These are phyloP conservation scores for Drosophila quinaria DNA, from an alignment of 2,888 invertebrate species.

Conservation along the genomic window DNA sequence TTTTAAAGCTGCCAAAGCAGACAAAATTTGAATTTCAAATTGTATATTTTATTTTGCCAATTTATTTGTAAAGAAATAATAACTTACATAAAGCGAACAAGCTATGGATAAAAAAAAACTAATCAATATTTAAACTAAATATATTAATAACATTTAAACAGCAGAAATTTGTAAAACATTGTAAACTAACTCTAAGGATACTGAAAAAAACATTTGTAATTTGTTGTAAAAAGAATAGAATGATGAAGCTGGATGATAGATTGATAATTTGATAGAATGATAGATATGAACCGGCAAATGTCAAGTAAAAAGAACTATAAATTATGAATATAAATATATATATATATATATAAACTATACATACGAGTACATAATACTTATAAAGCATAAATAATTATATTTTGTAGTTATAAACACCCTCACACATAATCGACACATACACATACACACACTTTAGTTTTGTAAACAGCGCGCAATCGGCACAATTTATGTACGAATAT, in stretches of 20 bases:
- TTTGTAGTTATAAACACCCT: slow-evolving; percentile 67
- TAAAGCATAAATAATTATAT: slow-evolving; percentile 70
- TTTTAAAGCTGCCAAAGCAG: slow-evolving; percentile 45
- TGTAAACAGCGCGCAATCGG: slow-evolving; percentile 77
- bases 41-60: slow-evolving; percentile 68
- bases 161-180: slow-evolving; percentile 73
- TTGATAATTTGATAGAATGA: slow-evolving; percentile 28
- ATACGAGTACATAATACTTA: slow-evolving; percentile 72
- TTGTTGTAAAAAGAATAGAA: slow-evolving; percentile 74
- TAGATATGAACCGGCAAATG: slow-evolving; percentile 38
- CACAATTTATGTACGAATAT: slow-evolving; percentile 68
- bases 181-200: slow-evolving; percentile 65
- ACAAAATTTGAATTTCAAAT: slow-evolving; percentile 31
- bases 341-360: slow-evolving; percentile 35
- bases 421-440: slow-evolving; percentile 34
- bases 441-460: slow-evolving; percentile 63
- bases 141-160: slow-evolving; percentile 42
- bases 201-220: slow-evolving; percentile 72
- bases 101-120: slow-evolving; percentile 16
- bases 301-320: slow-evolving; percentile 61
- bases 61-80: slow-evolving; percentile 55
- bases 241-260: slow-evolving; percentile 27
- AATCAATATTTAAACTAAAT: slow-evolving; percentile 50
- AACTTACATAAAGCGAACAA: slow-evolving; percentile 25
- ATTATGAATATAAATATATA: slow-evolving; percentile 45